phyloP scores from a whole-genome alignment of 2,797 vertebrate genomes.

The Molossus alvarezi region DNA sequence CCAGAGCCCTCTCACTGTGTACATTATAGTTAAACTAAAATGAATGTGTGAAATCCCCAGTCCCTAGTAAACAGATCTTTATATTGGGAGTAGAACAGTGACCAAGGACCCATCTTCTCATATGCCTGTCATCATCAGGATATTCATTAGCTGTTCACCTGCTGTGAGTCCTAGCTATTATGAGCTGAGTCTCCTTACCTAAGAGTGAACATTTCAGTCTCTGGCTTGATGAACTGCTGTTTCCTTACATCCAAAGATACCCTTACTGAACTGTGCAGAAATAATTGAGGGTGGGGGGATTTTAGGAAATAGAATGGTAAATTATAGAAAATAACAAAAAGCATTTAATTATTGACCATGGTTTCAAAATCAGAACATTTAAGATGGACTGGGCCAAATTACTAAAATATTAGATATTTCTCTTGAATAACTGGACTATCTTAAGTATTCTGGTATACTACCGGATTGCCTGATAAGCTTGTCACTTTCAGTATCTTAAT shows the following conservation, averaged over 20 bases:
- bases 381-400: slow-evolving; percentile 17
- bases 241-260: slow-evolving; percentile 7
- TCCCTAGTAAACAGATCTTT: background rate
- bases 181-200: background rate
- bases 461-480: background rate
- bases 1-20: background rate
- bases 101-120: slow-evolving; percentile 9
- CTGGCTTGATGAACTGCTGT: slow-evolving; percentile 47
- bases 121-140: background rate
- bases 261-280: background rate
- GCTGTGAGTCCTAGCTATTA: background rate
- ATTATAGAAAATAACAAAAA: slow-evolving; percentile 28
- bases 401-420: slow-evolving; percentile 53
- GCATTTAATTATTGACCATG: slow-evolving; percentile 15
- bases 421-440: slow-evolving; percentile 37
- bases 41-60: background rate
- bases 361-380: slow-evolving; percentile 61
- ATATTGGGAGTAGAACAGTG: background rate
- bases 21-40: slow-evolving; percentile 27
- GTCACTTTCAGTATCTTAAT: slow-evolving; percentile 35
- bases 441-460: slow-evolving; percentile 37
- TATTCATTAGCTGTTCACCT: background rate
- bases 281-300: background rate
- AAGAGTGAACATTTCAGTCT: slow-evolving; percentile 1
- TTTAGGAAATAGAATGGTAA: slow-evolving; percentile 29